Evolutionary conservation across 2,113 vertebrate genomes (phyloP), one percentile per base, ranked within the genome.

Genomic region (Centropus unirufus): DNA sequence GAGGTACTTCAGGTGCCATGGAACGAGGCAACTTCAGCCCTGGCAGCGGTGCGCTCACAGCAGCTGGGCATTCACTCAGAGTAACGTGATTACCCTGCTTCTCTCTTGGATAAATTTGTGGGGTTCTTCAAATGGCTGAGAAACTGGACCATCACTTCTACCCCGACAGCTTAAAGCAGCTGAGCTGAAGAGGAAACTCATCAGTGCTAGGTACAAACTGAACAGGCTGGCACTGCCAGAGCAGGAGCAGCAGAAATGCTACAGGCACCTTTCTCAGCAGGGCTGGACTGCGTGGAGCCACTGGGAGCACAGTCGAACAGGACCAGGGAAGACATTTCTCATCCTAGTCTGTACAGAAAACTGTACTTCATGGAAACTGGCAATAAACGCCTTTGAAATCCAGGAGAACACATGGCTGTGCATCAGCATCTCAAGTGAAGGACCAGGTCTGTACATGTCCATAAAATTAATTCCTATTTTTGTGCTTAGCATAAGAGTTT

Each of bases 261-360:
- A 47, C 15, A 47, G 75, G 34, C 40, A 75, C 34, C 44, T 24
- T 51, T 47, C 34, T 34, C 70, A 44, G 26, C 67, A 69, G 36
- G 26, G 49, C 61, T 30, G 49, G 72, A 30, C 61, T n/a, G 46
- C 0, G 0, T 49, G 49, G 61, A 18, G 46, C 9, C 1, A 1
- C 24, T 1, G 0, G 67, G 64, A 47, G 34, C 52, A 51, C 3
- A 1, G 64, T 62, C 88, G 29, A 64, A 46, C 0, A 58, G 58
- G 30, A 75, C 30, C 36, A 32, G 61, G 23, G 32, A 1, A 76
- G 67, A 59, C 27, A 23, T 12, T 11, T 12, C 3, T 67, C 22
- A 42, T 62, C 36, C 52, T 57, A 3, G 22, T 47, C 29, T 63
- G 8, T 23, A 42, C 0, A 57, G 51, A n/a, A 80, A 39, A 27